Evolutionary conservation across 2,888 invertebrate species (phyloP).

Genomic region (Heliconius ethilla): DNA sequence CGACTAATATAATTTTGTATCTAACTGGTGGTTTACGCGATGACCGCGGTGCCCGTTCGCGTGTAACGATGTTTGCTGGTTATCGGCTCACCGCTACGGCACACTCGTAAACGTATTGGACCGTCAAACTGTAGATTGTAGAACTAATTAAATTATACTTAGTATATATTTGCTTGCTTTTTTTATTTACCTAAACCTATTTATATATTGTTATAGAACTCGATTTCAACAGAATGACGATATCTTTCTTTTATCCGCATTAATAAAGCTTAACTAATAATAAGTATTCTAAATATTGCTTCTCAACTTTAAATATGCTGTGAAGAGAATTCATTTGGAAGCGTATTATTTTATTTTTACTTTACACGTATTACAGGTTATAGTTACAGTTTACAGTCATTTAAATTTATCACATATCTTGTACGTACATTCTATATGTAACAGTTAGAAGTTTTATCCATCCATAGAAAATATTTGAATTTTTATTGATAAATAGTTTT

Average conservation of each 20-base stretch:
- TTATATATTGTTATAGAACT: background rate
- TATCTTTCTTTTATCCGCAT: no score
- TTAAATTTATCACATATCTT: no score
- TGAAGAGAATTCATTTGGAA: no score
- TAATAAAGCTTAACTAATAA: background rate
- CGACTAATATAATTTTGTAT: background rate
- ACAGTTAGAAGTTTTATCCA: no score
- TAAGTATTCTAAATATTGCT: background rate
- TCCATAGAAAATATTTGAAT: no score
- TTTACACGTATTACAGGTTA: no score
- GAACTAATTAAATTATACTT: background rate
- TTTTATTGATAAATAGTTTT: no score
- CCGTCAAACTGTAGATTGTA: conserved; percentile 41
- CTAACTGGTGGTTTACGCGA: conserved; percentile 23
- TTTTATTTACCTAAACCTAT: no score
- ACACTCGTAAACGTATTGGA: conserved; percentile 47
- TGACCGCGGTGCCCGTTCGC: conserved; percentile 29
- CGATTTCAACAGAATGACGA: background rate
- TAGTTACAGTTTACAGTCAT: no score
- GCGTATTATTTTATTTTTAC: no score
- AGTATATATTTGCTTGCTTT: background rate
- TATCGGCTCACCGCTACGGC: no score
- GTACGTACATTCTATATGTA: no score
- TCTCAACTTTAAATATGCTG: background rate
- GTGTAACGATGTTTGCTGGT: conserved; percentile 34